Evolutionary conservation across 2,113 vertebrate genomes (phyloP).

Genomic region (Podarcis raffonei): DNA sequence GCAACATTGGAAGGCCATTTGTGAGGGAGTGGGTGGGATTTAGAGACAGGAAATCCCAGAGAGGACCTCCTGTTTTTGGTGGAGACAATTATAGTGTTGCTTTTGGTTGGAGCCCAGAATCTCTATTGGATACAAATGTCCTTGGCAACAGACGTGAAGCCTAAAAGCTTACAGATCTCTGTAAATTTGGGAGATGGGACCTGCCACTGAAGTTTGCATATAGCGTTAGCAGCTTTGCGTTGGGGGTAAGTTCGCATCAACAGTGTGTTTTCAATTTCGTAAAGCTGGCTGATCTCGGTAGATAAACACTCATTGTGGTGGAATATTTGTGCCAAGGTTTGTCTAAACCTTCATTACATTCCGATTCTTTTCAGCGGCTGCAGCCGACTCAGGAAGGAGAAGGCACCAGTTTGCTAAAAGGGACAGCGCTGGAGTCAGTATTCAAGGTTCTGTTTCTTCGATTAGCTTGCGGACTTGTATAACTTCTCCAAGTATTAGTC

Average conservation of each 20-base stretch:
- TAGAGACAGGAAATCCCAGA: slow-evolving; percentile 68
- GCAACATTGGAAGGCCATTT: slow-evolving; percentile 52
- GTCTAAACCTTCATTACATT: background rate
- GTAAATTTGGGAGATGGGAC: slow-evolving; percentile 40
- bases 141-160: slow-evolving; percentile 59
- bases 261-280: background rate
- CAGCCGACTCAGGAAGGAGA: background rate
- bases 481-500: background rate
- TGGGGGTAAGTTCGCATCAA: slow-evolving; percentile 39
- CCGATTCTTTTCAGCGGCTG: background rate
- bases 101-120: slow-evolving; percentile 67
- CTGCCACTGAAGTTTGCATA: slow-evolving; percentile 47
- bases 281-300: background rate
- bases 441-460: background rate
- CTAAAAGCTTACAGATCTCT: slow-evolving; percentile 54
- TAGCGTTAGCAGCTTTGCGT: slow-evolving; percentile 25
- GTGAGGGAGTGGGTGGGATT: slow-evolving; percentile 48
- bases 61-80: slow-evolving; percentile 63
- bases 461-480: background rate
- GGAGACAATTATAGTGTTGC: slow-evolving; percentile 70
- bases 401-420: background rate
- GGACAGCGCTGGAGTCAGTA: background rate
- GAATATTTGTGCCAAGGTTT: background rate
- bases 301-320: background rate
- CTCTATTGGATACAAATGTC: slow-evolving; percentile 65